Base-by-base conservation (phyloP, 1,140 invertebrate genomes). In the Adoxophyes honmai region DNA sequence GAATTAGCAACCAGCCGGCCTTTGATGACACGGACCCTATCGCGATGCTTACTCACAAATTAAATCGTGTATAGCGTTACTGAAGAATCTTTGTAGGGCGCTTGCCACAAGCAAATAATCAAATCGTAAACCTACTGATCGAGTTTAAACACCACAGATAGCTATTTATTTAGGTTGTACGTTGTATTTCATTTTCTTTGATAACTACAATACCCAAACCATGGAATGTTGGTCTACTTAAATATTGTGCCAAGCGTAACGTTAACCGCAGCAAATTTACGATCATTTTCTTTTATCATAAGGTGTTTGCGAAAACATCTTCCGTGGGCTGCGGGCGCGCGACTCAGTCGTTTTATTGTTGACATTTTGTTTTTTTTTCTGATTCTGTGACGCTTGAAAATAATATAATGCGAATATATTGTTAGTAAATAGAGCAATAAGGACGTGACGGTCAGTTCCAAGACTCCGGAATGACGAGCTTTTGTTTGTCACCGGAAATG, bases 41-140 rank as follows among this genome's bases (percentile, higher is more conserved):
- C n/a, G 21, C 21, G 6, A 6, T 28, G 21, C 6, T 28, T 2
- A 3, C 6, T 28, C 6, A 6, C 21, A 28, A 28, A 28, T 28
- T 28, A 28, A 2, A 28, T 28, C 6, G 21, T 28, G 21, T 28
- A 28, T 6, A 6, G 2, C 2, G 21, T 2, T 6, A 28, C 6
- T 28, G 2, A 28, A 28, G 21, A 28, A 28, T 28, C 21, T 28
- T 6, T 6, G 2, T 28, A 3, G 21, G 6, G 6, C 21, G 21
- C 21, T 6, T 6, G 2, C 21, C 21, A 6, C 21, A 28, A 28
- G 21, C 64, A 44, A 65, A 60, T 60, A 62, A 61, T 21, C 59
- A 55, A 62, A 57, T 56, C 60, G 16, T 70, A 70, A 67, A 67
- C 62, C 64, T 61, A 66, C 39, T 70, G 21, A 56, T 52, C 68